Base-by-base conservation (phyloP, 2,797 vertebrate species). In the Staurois parvus region DNA sequence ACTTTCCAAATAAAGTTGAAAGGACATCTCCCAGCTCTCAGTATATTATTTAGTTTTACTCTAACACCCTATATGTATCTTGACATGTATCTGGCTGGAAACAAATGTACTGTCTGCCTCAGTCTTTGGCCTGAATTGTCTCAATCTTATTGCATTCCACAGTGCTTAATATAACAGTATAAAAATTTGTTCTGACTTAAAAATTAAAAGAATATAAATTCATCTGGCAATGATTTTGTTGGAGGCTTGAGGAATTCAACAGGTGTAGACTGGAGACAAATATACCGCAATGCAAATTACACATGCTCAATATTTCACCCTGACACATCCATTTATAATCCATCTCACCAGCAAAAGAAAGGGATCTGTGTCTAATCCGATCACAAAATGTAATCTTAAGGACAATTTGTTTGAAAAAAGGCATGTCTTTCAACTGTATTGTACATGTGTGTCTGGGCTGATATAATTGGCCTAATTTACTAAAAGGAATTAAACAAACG, bases 321-420 rank as follows among this genome's bases (percentile, higher is more conserved):
- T 87, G 85, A 87, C 85, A 87, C 76, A 75, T 87, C 74, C 81
- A 87, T 87, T 87, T 79, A 87, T 83, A 84, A 87, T 78, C 62
- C 81, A 83, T 79, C 70, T 79, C 85, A 59, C 64, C 52, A 62
- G 80, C 45, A 48, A 45, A 74, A 32, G 75, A 70, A 84, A 81
- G 37, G 74, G 62, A 87, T 79, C 85, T 79, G 76, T 75, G 26
- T 67, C 76, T 84, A 87, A 87, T 87, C 76, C 76, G 19, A 79
- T 79, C 68, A 79, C 56, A 87, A 86, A 68, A 83, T 68, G 52
- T 79, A 77, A 83, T 83, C 68, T 79, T 73, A 66, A 56, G 74
- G 67, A 32, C 19, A 59, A 59, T 75, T 37, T 75, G 40, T 30
- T 26, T 29, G 68, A 21, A 59, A 83, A 72, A 69, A 56, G 28